Evolutionary conservation across 2,113 vertebrate genomes (phyloP), one percentile per base, ranked within the genome.

Genomic region (Heterochromis multidens): DNA sequence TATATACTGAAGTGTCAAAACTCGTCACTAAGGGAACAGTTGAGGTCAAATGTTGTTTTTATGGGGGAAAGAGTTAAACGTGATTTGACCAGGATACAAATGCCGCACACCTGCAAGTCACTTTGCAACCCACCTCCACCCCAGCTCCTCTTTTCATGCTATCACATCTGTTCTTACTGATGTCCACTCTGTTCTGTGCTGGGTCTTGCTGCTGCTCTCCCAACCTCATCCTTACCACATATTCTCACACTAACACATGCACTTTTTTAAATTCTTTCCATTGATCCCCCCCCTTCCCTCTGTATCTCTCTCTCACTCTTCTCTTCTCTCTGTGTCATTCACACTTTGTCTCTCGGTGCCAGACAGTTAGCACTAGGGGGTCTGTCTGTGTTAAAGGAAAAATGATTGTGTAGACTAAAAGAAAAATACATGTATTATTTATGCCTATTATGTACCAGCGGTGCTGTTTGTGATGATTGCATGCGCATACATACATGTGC

Each of bases 401-500:
- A 83, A 84, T 86, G 63, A 89, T 85, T 92, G 92, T 88, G 88
- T 80, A 63, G 90, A 92, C 80, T 84, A 87, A 80, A 93, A 89
- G 87, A 88, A 84, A 63, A 81, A 87, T 61, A 86, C 80, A 91
- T 88, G 27, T 80, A 90, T 89, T 88, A 93, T 92, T 94, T 79
- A 94, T 84, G 78, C 33, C 61, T 29, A 61, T 78, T 52, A 86
- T 84, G 80, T 84, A 63, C 76, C 33, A 8, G 19, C 25, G 78
- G 77, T 31, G 13, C 31, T 37, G 46, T 77, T 65, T 89, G 62
- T 80, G 74, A 93, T 61, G 63, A 16, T 5, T 29, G 27, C 6
- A 10, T 13, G 33, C 72, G 13, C 59, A 29, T 14, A 29, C 33
- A 14, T 43, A 70, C 60, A 49, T 8, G 3, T 7, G 14, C 43